Base-by-base conservation (phyloP, 1,140 invertebrate species). In the Hyposmocoma kahamanoa region DNA sequence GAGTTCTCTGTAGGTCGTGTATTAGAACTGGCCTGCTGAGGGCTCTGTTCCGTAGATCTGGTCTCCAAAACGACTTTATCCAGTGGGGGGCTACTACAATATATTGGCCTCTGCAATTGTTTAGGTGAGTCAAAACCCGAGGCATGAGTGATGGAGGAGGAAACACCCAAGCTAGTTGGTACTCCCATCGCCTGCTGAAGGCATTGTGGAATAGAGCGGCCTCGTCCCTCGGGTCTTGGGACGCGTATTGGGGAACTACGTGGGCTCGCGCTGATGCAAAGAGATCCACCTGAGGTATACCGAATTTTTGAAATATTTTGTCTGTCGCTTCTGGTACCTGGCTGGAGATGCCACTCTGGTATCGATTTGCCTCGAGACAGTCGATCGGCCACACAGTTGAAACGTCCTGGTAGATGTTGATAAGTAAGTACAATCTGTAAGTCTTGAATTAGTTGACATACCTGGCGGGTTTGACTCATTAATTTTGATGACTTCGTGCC, bases 181-280 rank as follows among this genome's bases (percentile, higher is more conserved):
- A 66, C 17, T 51, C 34, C 67, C 67, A 70, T n/a, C n/a, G 28
- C 22, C 34, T 50, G 53, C 55, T 59, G 59, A 69, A 69, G 8
- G 66, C 63, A 34, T 65, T 54, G 20, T 43, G 53, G 38, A 62
- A 67, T 13, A 34, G 17, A 9, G 64, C 64, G 5, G 32, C 44
- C 0, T 6, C 44, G 59, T 67, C 56, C 20, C 30, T 53, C 19
- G 34, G 50, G 47, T 65, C 55, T 20, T 28, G 15, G 3, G 62
- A 58, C 22, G 58, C 57, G 44, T 71, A 71, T 0, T n/a, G 19
- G 19, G n/a, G 45, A 19, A 59, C 45, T 19, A 71, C 56, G 21
- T 59, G 50, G 19, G 62, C 54, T 9, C 34, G 39, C 1, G 6
- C 34, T 4, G 53, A 54, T 1, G 64, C 67, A 41, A 71, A 71